Percentiles rank a stretch among this genome's conserved stretches.
phyloP scores from a whole-genome alignment of 2,113 vertebrate genomes.

The Pangasianodon hypophthalmus region DNA sequence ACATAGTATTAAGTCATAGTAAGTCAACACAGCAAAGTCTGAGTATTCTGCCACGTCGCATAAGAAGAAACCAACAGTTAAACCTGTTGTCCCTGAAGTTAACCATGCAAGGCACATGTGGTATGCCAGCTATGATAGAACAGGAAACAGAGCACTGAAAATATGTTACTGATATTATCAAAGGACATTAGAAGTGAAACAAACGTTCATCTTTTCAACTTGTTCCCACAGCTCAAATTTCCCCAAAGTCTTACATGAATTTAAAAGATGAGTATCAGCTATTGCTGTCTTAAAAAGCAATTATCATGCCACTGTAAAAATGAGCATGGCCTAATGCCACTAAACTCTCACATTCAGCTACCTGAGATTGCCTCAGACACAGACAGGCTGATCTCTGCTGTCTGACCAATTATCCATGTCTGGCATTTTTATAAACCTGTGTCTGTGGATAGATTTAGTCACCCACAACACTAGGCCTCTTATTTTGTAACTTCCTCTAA shows the following conservation, averaged over 20 bases:
- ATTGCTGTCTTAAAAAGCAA: not conserved
- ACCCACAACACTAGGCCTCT: not conserved
- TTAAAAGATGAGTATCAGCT: not conserved
- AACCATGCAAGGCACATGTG: not conserved
- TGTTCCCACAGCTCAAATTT: slow-evolving; percentile 15
- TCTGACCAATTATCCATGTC: slow-evolving; percentile 14
- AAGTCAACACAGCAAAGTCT: too few relatives aligned
- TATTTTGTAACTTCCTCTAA: slow-evolving; percentile 37
- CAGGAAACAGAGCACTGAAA: slow-evolving; percentile 3
- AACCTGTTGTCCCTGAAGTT: not conserved
- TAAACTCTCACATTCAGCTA: not conserved
- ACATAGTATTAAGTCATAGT: not conserved
- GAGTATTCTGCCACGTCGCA: not conserved
- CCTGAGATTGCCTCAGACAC: not conserved
- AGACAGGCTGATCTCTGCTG: not conserved
- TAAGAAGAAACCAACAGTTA: not conserved
- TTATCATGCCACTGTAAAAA: not conserved
- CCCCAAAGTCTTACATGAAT: not conserved
- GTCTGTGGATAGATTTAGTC: slow-evolving; percentile 35
- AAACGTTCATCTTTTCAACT: not conserved
- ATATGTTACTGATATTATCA: not conserved
- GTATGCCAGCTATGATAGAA: not conserved
- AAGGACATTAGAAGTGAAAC: not conserved
- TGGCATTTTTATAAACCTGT: slow-evolving; percentile 16
- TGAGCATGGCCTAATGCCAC: not conserved